Percentiles rank a stretch among this genome's conserved stretches.
These are phyloP conservation scores for Mobula birostris DNA, from an alignment of 2,113 vertebrate genomes.

Conservation along the genomic window DNA sequence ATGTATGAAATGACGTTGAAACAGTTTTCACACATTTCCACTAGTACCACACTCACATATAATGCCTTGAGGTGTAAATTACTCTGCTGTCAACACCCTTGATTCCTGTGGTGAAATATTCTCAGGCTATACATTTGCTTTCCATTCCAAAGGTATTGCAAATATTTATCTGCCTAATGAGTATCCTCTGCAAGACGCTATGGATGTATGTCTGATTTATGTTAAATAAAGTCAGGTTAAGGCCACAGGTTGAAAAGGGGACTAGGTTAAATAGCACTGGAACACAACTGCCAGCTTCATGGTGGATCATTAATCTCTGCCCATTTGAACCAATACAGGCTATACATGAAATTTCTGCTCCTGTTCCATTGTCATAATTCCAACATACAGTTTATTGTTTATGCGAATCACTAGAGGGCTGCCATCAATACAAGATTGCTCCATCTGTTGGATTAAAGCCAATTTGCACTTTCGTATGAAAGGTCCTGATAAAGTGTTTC, in stretches of 20 bases:
- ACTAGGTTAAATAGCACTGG: neutral
- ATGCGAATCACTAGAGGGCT: too few relatives aligned
- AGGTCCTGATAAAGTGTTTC: too few relatives aligned
- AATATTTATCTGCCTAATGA: neutral
- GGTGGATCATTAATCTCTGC: too few relatives aligned
- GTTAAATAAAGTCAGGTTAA: neutral
- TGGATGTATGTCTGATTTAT: neutral
- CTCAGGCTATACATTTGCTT: neutral
- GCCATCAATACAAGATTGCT: too few relatives aligned
- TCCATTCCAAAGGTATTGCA: neutral
- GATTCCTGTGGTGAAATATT: slow-evolving; percentile 2
- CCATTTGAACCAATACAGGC: too few relatives aligned
- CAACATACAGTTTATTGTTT: too few relatives aligned
- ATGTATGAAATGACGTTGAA: neutral
- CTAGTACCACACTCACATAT: neutral
- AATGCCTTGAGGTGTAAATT: neutral
- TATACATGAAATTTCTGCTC: too few relatives aligned
- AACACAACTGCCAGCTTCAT: too few relatives aligned
- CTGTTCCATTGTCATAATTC: too few relatives aligned
- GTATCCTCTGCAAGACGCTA: neutral
- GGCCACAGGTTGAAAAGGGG: neutral
- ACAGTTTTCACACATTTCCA: neutral
- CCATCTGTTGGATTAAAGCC: too few relatives aligned
- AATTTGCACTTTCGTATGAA: too few relatives aligned
- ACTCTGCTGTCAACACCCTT: neutral